phyloP scores from a whole-genome alignment of 2,888 invertebrate genomes.

The Acleris emargana region DNA sequence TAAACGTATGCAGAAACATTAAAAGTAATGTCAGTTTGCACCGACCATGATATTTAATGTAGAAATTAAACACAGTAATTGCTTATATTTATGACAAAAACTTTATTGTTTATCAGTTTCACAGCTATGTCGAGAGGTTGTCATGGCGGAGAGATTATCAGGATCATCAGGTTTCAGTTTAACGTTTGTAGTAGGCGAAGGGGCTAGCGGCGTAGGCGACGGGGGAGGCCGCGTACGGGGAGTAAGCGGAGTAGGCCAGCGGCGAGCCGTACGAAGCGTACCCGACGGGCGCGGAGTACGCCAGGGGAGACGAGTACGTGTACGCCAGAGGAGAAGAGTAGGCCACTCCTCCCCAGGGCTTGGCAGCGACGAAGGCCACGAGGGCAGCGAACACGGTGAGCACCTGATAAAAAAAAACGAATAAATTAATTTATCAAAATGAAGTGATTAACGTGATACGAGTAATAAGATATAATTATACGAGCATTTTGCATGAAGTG shows the following conservation, averaged over 20 bases:
- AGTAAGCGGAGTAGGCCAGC: conserved; percentile 22
- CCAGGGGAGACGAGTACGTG: conserved; percentile 36
- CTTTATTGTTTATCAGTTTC: conserved; percentile 23
- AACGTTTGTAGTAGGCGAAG: conserved; percentile 35
- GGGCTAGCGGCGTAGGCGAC: conserved; percentile 36
- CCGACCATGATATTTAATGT: conserved; percentile 9
- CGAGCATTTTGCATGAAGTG: no score
- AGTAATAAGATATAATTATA: no score
- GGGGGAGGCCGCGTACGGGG: conserved; percentile 36
- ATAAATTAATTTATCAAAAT: conserved; percentile 3
- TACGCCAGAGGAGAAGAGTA: conserved; percentile 32
- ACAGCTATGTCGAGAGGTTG: not conserved
- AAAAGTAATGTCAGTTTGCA: conserved; percentile 24
- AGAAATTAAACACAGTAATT: conserved; percentile 26
- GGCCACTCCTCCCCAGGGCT: conserved; percentile 35
- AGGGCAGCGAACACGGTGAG: conserved; percentile 38
- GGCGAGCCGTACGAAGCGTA: conserved; percentile 15
- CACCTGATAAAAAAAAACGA: conserved; percentile 27
- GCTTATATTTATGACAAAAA: conserved; percentile 18
- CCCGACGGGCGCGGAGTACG: conserved; percentile 37
- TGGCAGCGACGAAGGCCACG: conserved; percentile 39
- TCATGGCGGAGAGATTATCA: not conserved
- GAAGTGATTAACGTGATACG: not conserved
- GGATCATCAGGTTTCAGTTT: not conserved
- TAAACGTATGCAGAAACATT: conserved; percentile 41